phyloP scores from a whole-genome alignment of 2,888 invertebrate genomes.

The Ectemnius cavifrons region DNA sequence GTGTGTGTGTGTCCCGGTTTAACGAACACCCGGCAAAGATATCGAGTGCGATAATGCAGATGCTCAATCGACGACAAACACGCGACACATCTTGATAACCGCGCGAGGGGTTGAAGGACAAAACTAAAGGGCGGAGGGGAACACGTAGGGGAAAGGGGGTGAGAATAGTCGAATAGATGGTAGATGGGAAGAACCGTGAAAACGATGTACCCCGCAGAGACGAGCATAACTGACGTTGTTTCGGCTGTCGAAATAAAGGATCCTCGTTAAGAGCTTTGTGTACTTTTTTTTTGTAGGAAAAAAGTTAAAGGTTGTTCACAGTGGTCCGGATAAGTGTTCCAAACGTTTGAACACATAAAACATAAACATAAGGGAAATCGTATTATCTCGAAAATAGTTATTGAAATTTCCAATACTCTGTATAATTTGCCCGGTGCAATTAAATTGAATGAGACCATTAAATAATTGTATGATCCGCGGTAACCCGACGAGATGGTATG shows the following conservation, averaged over 20 bases:
- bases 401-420: no score
- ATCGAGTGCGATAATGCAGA: constrained; percentile 58
- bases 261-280: no score
- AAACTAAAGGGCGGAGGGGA: constrained; percentile 12
- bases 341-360: no score
- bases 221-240: constrained; percentile 32
- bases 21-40: constrained; percentile 61
- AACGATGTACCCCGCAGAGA: constrained; percentile 31
- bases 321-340: no score
- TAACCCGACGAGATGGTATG: constrained; percentile 16
- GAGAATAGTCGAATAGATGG: constrained; percentile 3
- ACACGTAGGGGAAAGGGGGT: no score
- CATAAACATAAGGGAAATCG: no score
- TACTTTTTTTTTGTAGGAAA: no score
- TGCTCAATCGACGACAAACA: constrained; percentile 60
- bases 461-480: no score
- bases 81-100: constrained; percentile 43
- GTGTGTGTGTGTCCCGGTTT: constrained; percentile 61
- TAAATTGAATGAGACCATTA: no score
- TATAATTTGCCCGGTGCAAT: no score
- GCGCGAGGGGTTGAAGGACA: constrained; percentile 19
- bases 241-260: constrained; percentile 29
- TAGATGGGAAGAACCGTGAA: constrained; percentile 39
- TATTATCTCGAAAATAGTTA: no score
- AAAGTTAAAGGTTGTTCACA: no score